phyloP scores from a whole-genome alignment of 1,140 invertebrate genomes.

The Drosophila repletoides region DNA sequence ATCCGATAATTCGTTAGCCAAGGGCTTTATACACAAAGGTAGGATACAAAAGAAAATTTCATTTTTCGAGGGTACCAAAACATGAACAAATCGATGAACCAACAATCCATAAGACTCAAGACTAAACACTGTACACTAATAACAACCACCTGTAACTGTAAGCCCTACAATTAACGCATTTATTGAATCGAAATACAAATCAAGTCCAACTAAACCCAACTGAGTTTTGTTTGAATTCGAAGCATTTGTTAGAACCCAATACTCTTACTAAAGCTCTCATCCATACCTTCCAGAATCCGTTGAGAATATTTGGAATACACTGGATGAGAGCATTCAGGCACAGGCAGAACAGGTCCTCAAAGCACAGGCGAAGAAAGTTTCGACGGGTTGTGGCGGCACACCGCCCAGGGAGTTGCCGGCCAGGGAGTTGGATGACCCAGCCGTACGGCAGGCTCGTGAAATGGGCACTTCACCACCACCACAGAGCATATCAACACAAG shows the following conservation, averaged over 20 bases:
- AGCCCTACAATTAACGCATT: constrained; percentile 63
- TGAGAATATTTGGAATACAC: constrained; percentile 80
- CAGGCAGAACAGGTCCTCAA: constrained; percentile 69
- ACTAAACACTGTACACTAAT: constrained; percentile 39
- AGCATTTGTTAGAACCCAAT: not conserved
- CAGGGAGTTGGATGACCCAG: not conserved
- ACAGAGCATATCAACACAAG: constrained; percentile 93
- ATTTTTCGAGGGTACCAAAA: constrained; percentile 89
- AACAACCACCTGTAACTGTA: constrained; percentile 48
- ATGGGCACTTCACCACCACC: constrained; percentile 93
- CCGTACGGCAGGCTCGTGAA: constrained; percentile 70
- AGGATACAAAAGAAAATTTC: constrained; percentile 87
- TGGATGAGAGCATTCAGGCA: constrained; percentile 80
- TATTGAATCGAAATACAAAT: constrained; percentile 51
- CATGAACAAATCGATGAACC: constrained; percentile 48
- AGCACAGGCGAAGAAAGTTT: constrained; percentile 68
- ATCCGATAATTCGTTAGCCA: constrained; percentile 80
- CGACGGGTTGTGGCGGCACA: constrained; percentile 85
- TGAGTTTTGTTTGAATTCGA: constrained; percentile 54
- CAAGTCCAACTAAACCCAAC: constrained; percentile 39
- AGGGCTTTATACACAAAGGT: constrained; percentile 85
- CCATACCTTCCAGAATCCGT: constrained; percentile 72
- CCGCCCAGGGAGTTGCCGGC: constrained; percentile 82
- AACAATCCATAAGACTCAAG: constrained; percentile 28
- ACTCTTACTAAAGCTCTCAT: constrained; percentile 54